Percentiles rank a stretch among this genome's conserved stretches.
These are phyloP conservation scores for Schlechtendalia chinensis DNA, from an alignment of 1,140 invertebrate species.

Conservation along the genomic window DNA sequence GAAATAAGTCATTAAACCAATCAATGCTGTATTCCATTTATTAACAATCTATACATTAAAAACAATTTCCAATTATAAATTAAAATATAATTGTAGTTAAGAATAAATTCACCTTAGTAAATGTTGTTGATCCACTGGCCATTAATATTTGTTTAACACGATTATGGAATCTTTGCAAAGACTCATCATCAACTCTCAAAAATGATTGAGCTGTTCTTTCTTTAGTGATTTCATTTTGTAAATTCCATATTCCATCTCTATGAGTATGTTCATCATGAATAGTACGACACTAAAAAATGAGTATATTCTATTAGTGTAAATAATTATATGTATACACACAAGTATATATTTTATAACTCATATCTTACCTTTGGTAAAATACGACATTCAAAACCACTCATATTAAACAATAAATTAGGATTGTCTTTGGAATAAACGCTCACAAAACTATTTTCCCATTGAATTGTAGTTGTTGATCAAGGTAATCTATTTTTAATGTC, in stretches of 20 bases:
- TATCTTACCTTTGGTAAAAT: slow-evolving; percentile 87
- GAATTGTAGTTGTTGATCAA: slow-evolving; percentile 94
- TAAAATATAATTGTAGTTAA: not conserved
- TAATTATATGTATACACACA: not conserved
- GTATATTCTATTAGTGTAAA: not conserved
- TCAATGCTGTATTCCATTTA: slow-evolving; percentile 99
- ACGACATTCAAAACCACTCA: slow-evolving; percentile 98
- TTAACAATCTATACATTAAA: slow-evolving; percentile 79
- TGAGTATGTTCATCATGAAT: slow-evolving; percentile 96
- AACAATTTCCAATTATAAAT: not conserved
- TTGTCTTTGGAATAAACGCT: slow-evolving; percentile 99
- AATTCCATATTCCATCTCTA: slow-evolving; percentile 97
- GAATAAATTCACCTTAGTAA: slow-evolving; percentile 74
- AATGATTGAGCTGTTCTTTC: slow-evolving; percentile 99
- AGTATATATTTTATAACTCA: too few relatives aligned
- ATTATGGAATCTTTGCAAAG: slow-evolving; percentile 95
- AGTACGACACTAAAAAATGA: slow-evolving; percentile 72
- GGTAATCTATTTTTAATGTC: slow-evolving; percentile 99
- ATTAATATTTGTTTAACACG: slow-evolving; percentile 97
- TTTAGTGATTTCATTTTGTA: slow-evolving; percentile 99
- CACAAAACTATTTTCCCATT: slow-evolving; percentile 99
- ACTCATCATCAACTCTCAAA: slow-evolving; percentile 96
- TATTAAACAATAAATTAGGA: slow-evolving; percentile 98
- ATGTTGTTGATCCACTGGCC: slow-evolving; percentile 99
- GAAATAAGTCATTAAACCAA: slow-evolving; percentile 99